Base-by-base conservation (phyloP, 2,888 invertebrate genomes). In the Metalampra italica region DNA sequence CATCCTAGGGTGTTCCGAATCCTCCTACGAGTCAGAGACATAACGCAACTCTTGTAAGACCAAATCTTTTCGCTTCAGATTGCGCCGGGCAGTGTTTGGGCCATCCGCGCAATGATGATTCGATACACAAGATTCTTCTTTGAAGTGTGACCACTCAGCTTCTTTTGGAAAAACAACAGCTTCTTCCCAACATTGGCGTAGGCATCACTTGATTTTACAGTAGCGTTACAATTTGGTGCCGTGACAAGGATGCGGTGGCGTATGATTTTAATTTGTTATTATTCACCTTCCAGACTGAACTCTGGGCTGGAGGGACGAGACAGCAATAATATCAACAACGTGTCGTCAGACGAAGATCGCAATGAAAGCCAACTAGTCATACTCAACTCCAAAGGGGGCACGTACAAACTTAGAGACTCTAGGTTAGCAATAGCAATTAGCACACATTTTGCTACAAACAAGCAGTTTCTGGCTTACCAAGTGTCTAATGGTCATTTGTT, bases 371-470 rank as follows among this genome's bases (percentile, higher is more conserved):
- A 85, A 58, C 80, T 83, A 40, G 82, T 88, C 61, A 86, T 87
- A 62, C 84, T 87, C 62, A 88, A 84, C 74, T 78, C 88, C 29
- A 91, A 92, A 68, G 91, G 91, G 59, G 91, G 91, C 71, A 90
- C 91, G 60, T 94, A 94, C 79, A 94, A 94, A 75, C 91, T 94
- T 56, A 91, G 94, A 66, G 94, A 94, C 75, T 94, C 94, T 66
- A 93, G 94, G 94, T 93, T 83, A 55, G n/a, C n/a, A n/a, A n/a
- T n/a, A n/a, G n/a, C n/a, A n/a, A n/a, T n/a, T n/a, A n/a, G 47
- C 8, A 11, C 8, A 29, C 43, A 32, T 38, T 32, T 9, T 32
- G 7, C 8, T 32, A 22, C 22, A 5, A 22, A 22, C 5, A 22
- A 22, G 22, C 5, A 22, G 2, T 22, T 22, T 22, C 22, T 2